These are phyloP conservation scores for Tinamus major DNA, from an alignment of 2,797 vertebrate species.

Conservation along the genomic window DNA sequence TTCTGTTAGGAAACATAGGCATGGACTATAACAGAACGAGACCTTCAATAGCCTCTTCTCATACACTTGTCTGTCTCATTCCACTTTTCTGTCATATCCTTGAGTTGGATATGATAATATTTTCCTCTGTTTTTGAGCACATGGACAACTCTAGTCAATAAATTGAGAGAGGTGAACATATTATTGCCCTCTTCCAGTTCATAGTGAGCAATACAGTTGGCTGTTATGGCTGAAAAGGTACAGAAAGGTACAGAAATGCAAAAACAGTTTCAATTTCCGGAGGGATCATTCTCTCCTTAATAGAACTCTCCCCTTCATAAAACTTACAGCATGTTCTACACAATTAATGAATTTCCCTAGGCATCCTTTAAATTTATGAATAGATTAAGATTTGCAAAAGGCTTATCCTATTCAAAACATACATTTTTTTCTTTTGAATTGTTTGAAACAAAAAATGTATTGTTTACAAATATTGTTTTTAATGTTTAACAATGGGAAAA, in stretches of 20 bases:
- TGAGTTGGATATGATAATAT: not conserved
- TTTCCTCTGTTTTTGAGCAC: not conserved
- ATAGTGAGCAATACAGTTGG: not conserved
- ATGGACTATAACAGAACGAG: not conserved
- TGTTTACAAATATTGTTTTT: not conserved
- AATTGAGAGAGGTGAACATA: too few species aligned
- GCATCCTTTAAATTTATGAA: not conserved
- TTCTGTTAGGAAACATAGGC: not conserved
- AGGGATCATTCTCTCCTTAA: not conserved
- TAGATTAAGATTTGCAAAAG: fast-evolving
- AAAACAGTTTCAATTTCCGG: not conserved
- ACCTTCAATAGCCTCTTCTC: not conserved
- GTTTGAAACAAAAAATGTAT: not conserved
- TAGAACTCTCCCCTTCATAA: not conserved
- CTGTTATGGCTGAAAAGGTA: not conserved
- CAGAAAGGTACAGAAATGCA: not conserved
- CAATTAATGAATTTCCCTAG: not conserved
- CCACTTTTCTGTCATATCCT: not conserved
- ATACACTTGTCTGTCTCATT: not conserved
- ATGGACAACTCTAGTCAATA: not conserved
- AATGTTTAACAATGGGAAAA: not conserved
- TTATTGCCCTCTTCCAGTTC: not conserved
- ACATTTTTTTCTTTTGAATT: not conserved
- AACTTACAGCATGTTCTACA: not conserved
- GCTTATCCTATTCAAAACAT: not conserved